Evolutionary conservation across 1,140 invertebrate genomes (phyloP), one percentile per base, ranked within the genome.

Genomic region (Procambarus clarkii): DNA sequence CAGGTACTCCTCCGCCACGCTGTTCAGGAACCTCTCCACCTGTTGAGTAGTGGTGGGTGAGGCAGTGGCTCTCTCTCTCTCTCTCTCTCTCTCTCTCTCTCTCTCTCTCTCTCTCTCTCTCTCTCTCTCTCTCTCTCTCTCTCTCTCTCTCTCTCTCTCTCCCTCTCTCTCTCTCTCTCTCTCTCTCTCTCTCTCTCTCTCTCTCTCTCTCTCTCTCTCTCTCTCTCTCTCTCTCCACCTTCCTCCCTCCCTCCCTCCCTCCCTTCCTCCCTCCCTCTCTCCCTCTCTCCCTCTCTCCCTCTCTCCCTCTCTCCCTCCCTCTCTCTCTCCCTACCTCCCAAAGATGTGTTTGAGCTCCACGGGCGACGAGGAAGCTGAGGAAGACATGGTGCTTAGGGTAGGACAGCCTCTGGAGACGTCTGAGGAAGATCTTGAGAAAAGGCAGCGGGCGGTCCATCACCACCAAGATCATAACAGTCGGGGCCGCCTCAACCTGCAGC

Each of bases 141-240:
- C 50, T 54, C 50, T 54, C 85, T 87, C 74, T 80, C 76, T 88
- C 86, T 88, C 86, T 88, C 86, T 88, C 77, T 88, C 86, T 87
- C 86, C 64, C 86, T 87, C 86, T 87, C 84, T 86, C 84, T 86
- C 84, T 86, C 84, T 86, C 71, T 86, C 84, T 77, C 74, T 54
- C 48, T 54, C 69, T 54, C 50, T 54, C 9, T 54, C 50, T 54
- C 50, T 3, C 50, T 54, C 50, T 45, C 44, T 76, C 83, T 74
- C 44, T 85, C 34, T 74, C 64, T 74, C 83, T 18, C 46, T 69
- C 60, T 54, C 50, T 54, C 50, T 54, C 9, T 54, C 50, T 54
- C 50, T 3, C 50, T 54, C 50, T 54, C 50, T 54, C 50, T 54
- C 50, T 54, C 50, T 54, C 50, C 9, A 3, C 9, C 50, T 54